Base-by-base conservation (phyloP, 2,888 invertebrate genomes). In the Drosophila kambysellisi region DNA sequence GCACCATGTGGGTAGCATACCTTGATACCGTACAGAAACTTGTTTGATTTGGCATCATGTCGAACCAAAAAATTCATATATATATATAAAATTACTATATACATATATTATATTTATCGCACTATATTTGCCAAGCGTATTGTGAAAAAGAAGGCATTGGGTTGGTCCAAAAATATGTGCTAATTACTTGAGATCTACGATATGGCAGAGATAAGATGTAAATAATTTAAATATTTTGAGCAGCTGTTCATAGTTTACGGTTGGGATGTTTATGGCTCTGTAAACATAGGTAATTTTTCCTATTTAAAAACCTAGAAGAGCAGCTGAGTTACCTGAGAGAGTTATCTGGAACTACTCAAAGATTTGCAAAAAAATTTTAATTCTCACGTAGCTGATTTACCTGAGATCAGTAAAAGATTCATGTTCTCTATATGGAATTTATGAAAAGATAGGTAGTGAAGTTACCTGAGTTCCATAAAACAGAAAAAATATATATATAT, bases 11-110 rank as follows among this genome's bases (percentile, higher is more conserved):
- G 69, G 68, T 53, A 61, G 63, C 51, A 46, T 61, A 59, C 52
- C 43, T 54, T 25, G 37, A 68, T 32, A 66, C 58, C 54, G 41
- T 56, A 51, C 33, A 53, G 65, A 84, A 88, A 83, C 83, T 84
- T 73, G 83, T 88, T 83, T 83, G 57, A 70, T 70, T 78, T 82
- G 65, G 68, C 53, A 6, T 60, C 59, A 74, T 80, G 77, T 61
- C 68, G 57, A 71, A 52, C 48, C 35, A 8, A 33, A 57, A 65
- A 32, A 29, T 43, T 12, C 51, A 50, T 61, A 66, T 56, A 70
- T 5, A 52, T 29, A 29, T 30, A 43, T 53, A 32, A 59, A 58
- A 41, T 25, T 46, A 46, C 46, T 35, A 56, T 46, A 58, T 54
- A 58, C 41, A 51, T n/a, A 25, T 32, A 46, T 51, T 54, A 35